These are phyloP conservation scores for Papilio machaon DNA, from an alignment of 1,140 invertebrate species.

Conservation along the genomic window DNA sequence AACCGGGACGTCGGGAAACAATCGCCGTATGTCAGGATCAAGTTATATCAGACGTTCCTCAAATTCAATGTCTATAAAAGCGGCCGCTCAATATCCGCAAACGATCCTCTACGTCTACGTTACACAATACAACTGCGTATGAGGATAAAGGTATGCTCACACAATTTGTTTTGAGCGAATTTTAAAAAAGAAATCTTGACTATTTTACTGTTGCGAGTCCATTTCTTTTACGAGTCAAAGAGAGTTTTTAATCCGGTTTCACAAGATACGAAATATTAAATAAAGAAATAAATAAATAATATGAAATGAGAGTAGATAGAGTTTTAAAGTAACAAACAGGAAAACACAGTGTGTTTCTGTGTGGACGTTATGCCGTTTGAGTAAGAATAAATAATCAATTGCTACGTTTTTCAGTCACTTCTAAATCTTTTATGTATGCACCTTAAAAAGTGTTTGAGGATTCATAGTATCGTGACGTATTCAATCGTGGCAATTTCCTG, in stretches of 20 bases:
- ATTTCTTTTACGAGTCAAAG: too few species aligned
- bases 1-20: background rate
- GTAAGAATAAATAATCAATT: too few species aligned
- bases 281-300: too few species aligned
- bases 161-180: background rate
- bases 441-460: background rate
- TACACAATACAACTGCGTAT: background rate
- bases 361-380: too few species aligned
- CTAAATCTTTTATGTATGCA: background rate
- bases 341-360: too few species aligned
- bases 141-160: background rate
- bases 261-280: too few species aligned
- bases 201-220: background rate
- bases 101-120: background rate
- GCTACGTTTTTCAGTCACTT: too few species aligned
- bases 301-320: too few species aligned
- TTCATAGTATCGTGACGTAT: background rate
- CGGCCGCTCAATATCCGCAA: conserved; percentile 8
- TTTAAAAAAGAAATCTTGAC: background rate
- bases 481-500: background rate
- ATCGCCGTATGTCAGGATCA: background rate
- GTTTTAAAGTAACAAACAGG: too few species aligned
- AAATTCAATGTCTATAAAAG: conserved; percentile 17
- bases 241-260: too few species aligned
- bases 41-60: background rate